phyloP scores from a whole-genome alignment of 2,888 invertebrate species.

The Trissoscelio sp. region DNA sequence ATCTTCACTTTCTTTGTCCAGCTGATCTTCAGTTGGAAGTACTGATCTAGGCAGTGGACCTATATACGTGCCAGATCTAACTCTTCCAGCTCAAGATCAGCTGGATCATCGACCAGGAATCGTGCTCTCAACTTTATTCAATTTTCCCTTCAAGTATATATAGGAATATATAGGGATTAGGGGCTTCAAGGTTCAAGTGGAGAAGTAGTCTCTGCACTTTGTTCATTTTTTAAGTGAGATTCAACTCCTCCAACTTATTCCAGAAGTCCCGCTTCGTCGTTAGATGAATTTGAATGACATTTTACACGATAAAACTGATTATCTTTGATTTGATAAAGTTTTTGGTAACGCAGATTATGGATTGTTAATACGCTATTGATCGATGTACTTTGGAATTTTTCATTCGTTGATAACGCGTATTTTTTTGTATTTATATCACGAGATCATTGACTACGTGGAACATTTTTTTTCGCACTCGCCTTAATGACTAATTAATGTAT shows the following conservation, averaged over 20 bases:
- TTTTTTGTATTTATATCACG: constrained; percentile 1
- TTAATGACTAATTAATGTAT: constrained; percentile 31
- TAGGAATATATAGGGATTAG: background rate
- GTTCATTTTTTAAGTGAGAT: constrained; percentile 86
- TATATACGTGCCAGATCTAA: constrained; percentile 87
- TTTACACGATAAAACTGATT: background rate
- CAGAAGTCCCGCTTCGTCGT: constrained; percentile 75
- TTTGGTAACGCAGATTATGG: background rate
- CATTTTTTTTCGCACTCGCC: background rate
- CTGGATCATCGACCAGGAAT: constrained; percentile 70
- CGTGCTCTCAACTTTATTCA: background rate
- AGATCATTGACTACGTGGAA: background rate
- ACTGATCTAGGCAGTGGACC: constrained; percentile 86
- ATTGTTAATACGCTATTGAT: constrained; percentile 38
- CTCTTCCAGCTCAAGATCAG: constrained; percentile 88
- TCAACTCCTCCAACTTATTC: constrained; percentile 91
- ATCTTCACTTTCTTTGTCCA: constrained; percentile 54
- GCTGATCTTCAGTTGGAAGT: constrained; percentile 86
- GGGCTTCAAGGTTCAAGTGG: constrained; percentile 85
- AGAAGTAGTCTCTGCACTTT: constrained; percentile 88
- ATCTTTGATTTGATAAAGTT: constrained; percentile 3
- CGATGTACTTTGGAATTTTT: constrained; percentile 50
- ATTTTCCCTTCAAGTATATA: background rate
- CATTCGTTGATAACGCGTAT: constrained; percentile 10
- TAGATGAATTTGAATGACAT: no score